These are phyloP conservation scores for Pachyrhynchus sulphureomaculatus DNA, from an alignment of 1,140 invertebrate species.

Conservation along the genomic window DNA sequence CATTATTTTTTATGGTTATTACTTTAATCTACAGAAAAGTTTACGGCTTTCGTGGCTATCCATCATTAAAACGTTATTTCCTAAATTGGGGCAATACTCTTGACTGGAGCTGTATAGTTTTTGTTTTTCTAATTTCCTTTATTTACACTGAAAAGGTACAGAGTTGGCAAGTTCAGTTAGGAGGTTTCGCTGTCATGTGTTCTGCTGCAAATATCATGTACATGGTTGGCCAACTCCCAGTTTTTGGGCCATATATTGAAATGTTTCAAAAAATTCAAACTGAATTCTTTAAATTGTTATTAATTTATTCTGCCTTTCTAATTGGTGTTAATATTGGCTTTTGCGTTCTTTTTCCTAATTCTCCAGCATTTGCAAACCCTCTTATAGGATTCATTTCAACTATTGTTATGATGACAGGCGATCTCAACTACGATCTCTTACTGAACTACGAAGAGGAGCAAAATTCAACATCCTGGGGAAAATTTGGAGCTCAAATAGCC, in stretches of 20 bases:
- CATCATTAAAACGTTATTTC: slow-evolving; percentile 73
- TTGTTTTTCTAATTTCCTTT: slow-evolving; percentile 77
- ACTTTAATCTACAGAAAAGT: slow-evolving; percentile 75
- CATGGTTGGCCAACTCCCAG: slow-evolving; percentile 80
- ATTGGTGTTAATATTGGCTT: slow-evolving; percentile 84
- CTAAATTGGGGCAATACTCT: slow-evolving; percentile 78
- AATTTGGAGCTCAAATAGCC: slow-evolving; percentile 10
- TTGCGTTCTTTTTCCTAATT: slow-evolving; percentile 79
- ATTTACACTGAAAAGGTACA: slow-evolving; percentile 73
- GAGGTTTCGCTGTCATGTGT: slow-evolving; percentile 76
- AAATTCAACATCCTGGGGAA: slow-evolving; percentile 6
- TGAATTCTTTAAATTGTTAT: slow-evolving; percentile 77
- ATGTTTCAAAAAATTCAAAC: slow-evolving; percentile 83
- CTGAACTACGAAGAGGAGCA: slow-evolving; percentile 19
- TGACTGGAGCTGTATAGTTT: slow-evolving; percentile 79
- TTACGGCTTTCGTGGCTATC: slow-evolving; percentile 72
- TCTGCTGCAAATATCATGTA: slow-evolving; percentile 84
- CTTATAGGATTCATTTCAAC: slow-evolving; percentile 78
- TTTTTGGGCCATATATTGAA: slow-evolving; percentile 82
- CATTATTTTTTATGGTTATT: slow-evolving; percentile 68
- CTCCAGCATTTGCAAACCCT: slow-evolving; percentile 73
- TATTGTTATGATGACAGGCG: slow-evolving; percentile 87
- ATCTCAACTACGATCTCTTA: slow-evolving; percentile 65
- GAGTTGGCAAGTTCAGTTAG: slow-evolving; percentile 78
- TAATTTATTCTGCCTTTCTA: slow-evolving; percentile 79